These are phyloP conservation scores for Rhegmatorhina hoffmannsi DNA, from an alignment of 2,113 vertebrate genomes.

Conservation along the genomic window DNA sequence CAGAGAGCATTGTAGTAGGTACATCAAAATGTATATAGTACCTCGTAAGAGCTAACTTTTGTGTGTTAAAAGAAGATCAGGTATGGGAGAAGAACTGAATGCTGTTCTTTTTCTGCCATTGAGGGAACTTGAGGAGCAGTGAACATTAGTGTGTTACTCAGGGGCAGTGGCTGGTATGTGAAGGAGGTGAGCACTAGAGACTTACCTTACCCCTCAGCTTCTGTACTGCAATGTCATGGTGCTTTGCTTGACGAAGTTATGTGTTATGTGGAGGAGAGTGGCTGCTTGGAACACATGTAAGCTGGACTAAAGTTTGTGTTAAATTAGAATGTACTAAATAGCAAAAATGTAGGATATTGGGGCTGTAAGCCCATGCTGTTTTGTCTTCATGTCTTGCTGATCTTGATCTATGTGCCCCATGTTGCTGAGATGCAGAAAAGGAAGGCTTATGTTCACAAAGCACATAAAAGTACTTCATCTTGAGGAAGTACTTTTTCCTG, in stretches of 20 bases:
- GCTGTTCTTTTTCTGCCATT: neutral
- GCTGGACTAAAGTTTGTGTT: neutral
- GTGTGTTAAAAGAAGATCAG: neutral
- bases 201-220: neutral
- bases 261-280: neutral
- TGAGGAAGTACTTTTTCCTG: neutral
- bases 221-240: neutral
- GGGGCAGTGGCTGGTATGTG: neutral
- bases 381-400: neutral
- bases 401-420: accelerated
- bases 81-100: neutral
- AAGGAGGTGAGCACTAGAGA: neutral
- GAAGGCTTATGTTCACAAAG: neutral
- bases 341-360: neutral
- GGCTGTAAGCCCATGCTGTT: neutral
- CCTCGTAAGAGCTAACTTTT: neutral
- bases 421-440: neutral
- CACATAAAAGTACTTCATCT: neutral
- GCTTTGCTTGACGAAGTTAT: neutral
- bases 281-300: neutral
- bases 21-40: accelerated
- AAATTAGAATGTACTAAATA: neutral
- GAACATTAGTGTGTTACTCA: neutral
- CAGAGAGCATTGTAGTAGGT: neutral
- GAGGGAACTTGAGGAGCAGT: neutral